These are phyloP conservation scores for Sylvicola fuscatus DNA, from an alignment of 2,888 invertebrate species.

Conservation along the genomic window DNA sequence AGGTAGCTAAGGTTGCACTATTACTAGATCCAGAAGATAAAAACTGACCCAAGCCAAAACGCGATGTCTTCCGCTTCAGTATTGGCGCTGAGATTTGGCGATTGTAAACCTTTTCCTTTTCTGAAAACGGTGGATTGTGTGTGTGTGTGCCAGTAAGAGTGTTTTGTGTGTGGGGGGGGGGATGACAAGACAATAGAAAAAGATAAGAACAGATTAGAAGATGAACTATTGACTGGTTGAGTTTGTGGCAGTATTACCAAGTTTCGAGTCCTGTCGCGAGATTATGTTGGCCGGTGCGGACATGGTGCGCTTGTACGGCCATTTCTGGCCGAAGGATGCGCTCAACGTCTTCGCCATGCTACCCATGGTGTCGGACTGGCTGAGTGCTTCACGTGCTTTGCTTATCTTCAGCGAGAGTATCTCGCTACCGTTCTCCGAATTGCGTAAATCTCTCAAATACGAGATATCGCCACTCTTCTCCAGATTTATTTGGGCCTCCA, in stretches of 20 bases:
- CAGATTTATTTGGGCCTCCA: conserved; percentile 87
- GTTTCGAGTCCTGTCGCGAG: conserved; percentile 50
- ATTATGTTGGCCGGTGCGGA: conserved; percentile 78
- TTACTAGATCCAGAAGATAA: conserved; percentile 28
- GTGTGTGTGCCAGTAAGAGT: no score
- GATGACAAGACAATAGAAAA: no score
- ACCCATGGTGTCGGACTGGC: conserved; percentile 45
- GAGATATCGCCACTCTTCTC: conserved; percentile 70
- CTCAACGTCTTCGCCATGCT: conserved; percentile 51
- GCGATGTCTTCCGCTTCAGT: conserved; percentile 77
- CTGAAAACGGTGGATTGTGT: conserved; percentile 21
- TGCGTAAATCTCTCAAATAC: conserved; percentile 67
- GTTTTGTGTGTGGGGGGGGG: no score
- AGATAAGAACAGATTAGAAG: no score
- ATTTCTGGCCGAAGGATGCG: conserved; percentile 77
- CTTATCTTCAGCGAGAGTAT: conserved; percentile 67
- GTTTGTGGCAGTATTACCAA: conserved; percentile 30
- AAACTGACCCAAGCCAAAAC: conserved; percentile 77
- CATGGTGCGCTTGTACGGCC: conserved; percentile 88
- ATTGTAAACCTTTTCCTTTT: conserved; percentile 70
- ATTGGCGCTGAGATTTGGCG: conserved; percentile 93
- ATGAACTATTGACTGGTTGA: no score
- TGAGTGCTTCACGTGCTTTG: conserved; percentile 73
- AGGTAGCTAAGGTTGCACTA: conserved; percentile 17
- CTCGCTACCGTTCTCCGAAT: conserved; percentile 74